Evolutionary conservation across 1,140 invertebrate genomes (phyloP).

Genomic region (Dysdera silvatica): DNA sequence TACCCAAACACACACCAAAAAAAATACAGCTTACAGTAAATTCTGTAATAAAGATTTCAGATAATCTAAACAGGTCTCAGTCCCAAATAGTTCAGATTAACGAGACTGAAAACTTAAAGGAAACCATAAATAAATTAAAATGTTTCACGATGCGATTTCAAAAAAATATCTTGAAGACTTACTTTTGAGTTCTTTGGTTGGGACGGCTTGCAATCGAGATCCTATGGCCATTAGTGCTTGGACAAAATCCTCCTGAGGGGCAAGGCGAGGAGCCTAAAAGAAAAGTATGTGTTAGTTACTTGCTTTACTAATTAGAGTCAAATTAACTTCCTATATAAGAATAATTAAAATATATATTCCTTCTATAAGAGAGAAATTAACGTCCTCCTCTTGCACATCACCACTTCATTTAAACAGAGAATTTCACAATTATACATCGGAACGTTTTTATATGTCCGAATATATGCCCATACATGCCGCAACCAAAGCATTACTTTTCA

Average conservation of each 20-base stretch:
- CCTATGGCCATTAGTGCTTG: conserved; percentile 79
- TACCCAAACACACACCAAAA: background rate
- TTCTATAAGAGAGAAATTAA: too few relatives aligned
- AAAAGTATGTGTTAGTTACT: conserved; percentile 11
- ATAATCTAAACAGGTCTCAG: background rate
- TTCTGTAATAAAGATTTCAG: background rate
- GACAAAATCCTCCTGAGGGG: conserved; percentile 77
- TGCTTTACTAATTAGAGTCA: too few relatives aligned
- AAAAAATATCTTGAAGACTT: background rate
- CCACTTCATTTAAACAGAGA: too few relatives aligned
- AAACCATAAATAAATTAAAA: background rate
- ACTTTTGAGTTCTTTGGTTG: conserved; percentile 88
- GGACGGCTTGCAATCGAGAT: conserved; percentile 74
- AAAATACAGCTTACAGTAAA: background rate
- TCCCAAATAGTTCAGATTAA: too few relatives aligned
- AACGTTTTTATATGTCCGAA: too few relatives aligned
- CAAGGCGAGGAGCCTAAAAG: conserved; percentile 62
- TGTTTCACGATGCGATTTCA: background rate
- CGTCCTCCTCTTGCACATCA: too few relatives aligned
- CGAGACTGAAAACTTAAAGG: too few relatives aligned
- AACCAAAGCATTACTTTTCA: too few relatives aligned
- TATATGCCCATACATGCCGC: too few relatives aligned
- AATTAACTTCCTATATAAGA: too few relatives aligned
- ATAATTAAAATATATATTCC: too few relatives aligned
- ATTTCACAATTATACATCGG: too few relatives aligned